Conservation (phyloP, 2,888 invertebrate species). For the Tiphia femorata region DNA sequence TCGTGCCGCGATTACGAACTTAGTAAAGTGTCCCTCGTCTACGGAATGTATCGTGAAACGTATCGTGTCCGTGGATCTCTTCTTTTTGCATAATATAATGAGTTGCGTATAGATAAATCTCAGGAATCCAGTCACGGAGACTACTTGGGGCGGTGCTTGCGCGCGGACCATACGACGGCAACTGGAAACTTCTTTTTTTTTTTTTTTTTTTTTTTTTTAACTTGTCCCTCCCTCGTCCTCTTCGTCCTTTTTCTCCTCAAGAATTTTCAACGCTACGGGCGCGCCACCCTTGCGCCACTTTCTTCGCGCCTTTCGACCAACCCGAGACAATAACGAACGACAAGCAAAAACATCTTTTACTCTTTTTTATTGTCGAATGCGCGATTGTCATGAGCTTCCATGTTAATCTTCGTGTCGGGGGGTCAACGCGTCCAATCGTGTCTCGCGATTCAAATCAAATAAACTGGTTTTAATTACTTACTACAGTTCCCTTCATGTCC, state of each 20-base stretch:
- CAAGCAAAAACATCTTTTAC: slow-evolving; percentile 16
- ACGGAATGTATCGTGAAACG: slow-evolving; percentile 3
- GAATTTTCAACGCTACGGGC: neutral
- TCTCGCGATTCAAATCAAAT: too few species aligned
- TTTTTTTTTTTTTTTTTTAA: neutral
- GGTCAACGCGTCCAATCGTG: too few species aligned
- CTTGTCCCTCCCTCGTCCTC: neutral
- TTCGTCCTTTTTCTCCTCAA: neutral
- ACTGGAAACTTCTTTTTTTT: neutral
- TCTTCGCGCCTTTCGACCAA: slow-evolving; percentile 26
- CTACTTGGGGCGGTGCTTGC: slow-evolving; percentile 8
- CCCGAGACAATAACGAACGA: slow-evolving; percentile 37
- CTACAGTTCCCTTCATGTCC: too few species aligned
- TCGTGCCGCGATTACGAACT: slow-evolving; percentile 18
- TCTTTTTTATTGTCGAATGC: slow-evolving; percentile 24
- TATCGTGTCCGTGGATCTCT: slow-evolving; percentile 25
- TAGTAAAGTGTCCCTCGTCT: neutral
- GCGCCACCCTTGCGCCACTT: too few species aligned
- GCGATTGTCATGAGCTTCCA: slow-evolving; percentile 33
- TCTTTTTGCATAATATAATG: slow-evolving; percentile 17
- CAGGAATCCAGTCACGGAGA: slow-evolving; percentile 23
- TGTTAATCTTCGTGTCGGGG: too few species aligned
- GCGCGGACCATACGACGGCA: slow-evolving; percentile 19
- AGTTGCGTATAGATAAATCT: slow-evolving; percentile 27
- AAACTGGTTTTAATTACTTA: too few species aligned